Conservation (phyloP, 2,888 invertebrate species). For the Acronicta psi region DNA sequence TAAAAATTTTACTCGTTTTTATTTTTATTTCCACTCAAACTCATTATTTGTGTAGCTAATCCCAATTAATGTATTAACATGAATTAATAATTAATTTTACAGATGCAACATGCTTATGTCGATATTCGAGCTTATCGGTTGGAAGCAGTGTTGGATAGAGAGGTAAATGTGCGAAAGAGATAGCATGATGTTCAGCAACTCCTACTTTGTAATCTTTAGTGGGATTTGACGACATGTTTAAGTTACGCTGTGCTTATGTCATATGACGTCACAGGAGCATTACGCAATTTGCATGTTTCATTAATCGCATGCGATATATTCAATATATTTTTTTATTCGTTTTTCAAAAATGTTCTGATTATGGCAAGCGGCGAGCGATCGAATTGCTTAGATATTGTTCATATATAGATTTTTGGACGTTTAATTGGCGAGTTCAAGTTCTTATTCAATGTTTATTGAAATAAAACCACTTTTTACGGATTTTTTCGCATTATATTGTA, state of each 20-base stretch:
- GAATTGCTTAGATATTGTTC: too few relatives aligned
- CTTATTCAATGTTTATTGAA: too few relatives aligned
- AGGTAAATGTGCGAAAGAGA: constrained; percentile 89
- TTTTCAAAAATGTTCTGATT: not conserved
- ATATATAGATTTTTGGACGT: too few relatives aligned
- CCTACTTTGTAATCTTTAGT: constrained; percentile 44
- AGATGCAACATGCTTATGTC: constrained; percentile 90
- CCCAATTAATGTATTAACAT: constrained; percentile 67
- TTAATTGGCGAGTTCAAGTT: too few relatives aligned
- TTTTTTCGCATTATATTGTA: too few relatives aligned
- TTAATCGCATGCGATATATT: not conserved
- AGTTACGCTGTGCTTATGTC: constrained; percentile 16
- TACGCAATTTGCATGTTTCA: not conserved
- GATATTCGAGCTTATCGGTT: constrained; percentile 89
- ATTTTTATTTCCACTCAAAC: constrained; percentile 45
- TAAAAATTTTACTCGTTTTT: not conserved
- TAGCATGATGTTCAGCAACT: constrained; percentile 66
- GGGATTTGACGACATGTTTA: constrained; percentile 44
- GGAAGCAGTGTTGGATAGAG: constrained; percentile 90
- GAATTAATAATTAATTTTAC: constrained; percentile 80
- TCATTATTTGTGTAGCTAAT: constrained; percentile 11
- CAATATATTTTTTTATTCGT: not conserved
- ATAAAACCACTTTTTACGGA: too few relatives aligned
- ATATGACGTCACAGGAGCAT: not conserved
- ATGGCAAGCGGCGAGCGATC: too few relatives aligned